Conservation (phyloP, 2,113 vertebrate genomes). For the Dolichallabes microphthalmus region DNA sequence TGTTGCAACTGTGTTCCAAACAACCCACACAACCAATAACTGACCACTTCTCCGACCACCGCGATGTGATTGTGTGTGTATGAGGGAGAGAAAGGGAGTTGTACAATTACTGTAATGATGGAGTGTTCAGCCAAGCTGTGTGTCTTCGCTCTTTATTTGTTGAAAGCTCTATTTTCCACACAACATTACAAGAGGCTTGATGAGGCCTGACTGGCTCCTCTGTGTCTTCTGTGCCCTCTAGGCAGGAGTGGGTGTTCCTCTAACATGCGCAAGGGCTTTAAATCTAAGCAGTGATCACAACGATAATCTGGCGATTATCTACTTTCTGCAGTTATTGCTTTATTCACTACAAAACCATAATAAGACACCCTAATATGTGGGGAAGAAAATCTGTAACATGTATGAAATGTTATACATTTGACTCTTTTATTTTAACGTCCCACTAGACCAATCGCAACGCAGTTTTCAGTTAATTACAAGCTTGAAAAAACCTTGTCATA, state of each 20-base stretch:
- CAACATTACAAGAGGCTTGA: slow-evolving; percentile 36
- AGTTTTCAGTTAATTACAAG: background rate
- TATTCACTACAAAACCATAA: background rate
- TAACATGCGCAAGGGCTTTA: background rate
- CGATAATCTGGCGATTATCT: background rate
- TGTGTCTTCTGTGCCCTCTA: slow-evolving; percentile 3
- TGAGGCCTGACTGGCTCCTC: slow-evolving; percentile 18
- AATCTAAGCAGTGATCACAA: background rate
- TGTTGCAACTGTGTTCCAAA: background rate
- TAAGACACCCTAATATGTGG: too few species aligned
- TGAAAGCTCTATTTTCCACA: slow-evolving; percentile 28
- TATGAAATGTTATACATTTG: background rate
- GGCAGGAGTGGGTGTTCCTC: background rate
- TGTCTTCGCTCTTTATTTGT: slow-evolving; percentile 9
- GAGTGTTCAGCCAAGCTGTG: background rate
- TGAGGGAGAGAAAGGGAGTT: background rate
- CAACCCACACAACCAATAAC: slow-evolving; percentile 26
- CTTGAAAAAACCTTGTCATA: background rate
- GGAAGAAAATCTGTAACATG: background rate
- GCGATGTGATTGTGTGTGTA: background rate
- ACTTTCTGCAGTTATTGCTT: background rate
- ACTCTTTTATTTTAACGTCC: background rate
- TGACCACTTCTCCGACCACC: background rate
- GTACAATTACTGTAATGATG: slow-evolving; percentile 19
- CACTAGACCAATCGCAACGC: background rate